Conservation (phyloP, 1,140 invertebrate genomes). For the Phenacoccus solenopsis region DNA sequence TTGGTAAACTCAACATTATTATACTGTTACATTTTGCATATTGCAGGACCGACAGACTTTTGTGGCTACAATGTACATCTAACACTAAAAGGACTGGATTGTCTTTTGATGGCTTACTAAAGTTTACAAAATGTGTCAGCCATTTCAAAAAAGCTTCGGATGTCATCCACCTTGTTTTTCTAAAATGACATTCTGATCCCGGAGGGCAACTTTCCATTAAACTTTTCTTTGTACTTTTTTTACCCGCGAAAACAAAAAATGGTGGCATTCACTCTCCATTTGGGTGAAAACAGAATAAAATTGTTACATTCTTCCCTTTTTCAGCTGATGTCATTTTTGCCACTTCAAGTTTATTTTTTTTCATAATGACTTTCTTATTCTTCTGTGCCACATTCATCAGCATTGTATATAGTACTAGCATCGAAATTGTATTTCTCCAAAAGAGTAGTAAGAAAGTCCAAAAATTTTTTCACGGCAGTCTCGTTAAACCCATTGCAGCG, state of each 20-base stretch:
- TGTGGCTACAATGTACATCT: constrained; percentile 24
- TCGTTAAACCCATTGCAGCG: not conserved
- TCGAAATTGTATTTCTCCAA: constrained; percentile 24
- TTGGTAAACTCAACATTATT: constrained; percentile 23
- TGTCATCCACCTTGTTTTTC: constrained; percentile 28
- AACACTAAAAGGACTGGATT: constrained; percentile 22
- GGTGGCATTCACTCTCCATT: constrained; percentile 29
- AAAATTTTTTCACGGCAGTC: constrained; percentile 6
- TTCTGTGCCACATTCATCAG: constrained; percentile 35
- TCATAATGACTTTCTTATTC: constrained; percentile 31
- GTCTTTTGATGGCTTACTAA: constrained; percentile 19
- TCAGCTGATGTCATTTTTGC: constrained; percentile 31
- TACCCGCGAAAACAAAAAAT: constrained; percentile 25
- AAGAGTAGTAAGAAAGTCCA: not conserved
- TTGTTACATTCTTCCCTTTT: constrained; percentile 28
- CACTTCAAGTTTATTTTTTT: constrained; percentile 30
- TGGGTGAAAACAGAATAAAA: constrained; percentile 31
- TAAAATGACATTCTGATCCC: constrained; percentile 24
- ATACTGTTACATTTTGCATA: constrained; percentile 10
- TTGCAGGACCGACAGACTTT: constrained; percentile 22
- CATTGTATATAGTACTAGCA: constrained; percentile 29
- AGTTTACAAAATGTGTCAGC: constrained; percentile 23
- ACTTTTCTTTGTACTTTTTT: constrained; percentile 23
- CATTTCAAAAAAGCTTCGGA: constrained; percentile 27
- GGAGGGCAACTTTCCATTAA: constrained; percentile 28